Conservation (phyloP, 2,113 vertebrate genomes). For the Andinoacara biseriatus region DNA sequence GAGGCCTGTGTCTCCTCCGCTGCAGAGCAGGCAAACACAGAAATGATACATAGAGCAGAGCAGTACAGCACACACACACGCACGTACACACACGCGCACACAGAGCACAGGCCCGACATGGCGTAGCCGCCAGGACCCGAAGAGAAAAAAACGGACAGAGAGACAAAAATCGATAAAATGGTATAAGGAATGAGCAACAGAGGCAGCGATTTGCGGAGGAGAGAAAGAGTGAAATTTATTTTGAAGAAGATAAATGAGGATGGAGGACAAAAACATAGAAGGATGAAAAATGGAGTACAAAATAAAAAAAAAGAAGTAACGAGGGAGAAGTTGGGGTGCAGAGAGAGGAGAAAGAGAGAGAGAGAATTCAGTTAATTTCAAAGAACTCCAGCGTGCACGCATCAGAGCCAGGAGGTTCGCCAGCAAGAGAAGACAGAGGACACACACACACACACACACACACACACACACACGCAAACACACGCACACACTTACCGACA, state of each 20-base stretch:
- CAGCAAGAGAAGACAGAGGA: slow-evolving; percentile 25
- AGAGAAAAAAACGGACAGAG: slow-evolving; percentile 5
- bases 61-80: slow-evolving; percentile 43
- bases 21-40: slow-evolving; percentile 77
- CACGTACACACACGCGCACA: slow-evolving; percentile 27
- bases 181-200: background rate
- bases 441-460: slow-evolving; percentile 10
- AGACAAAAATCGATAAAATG: background rate
- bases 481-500: slow-evolving; percentile 77
- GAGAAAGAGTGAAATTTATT: background rate
- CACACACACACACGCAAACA: slow-evolving; percentile 48
- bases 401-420: slow-evolving; percentile 22
- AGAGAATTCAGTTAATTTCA: slow-evolving; percentile 48
- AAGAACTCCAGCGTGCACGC: slow-evolving; percentile 17
- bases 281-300: background rate
- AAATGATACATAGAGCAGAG: slow-evolving; percentile 67
- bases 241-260: background rate
- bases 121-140: slow-evolving; percentile 44
- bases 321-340: background rate
- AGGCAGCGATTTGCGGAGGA: background rate
- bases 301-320: background rate
- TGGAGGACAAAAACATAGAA: background rate
- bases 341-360: slow-evolving; percentile 33
- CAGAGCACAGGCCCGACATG: slow-evolving; percentile 35
- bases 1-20: slow-evolving; percentile 79